Evolutionary conservation across 2,113 vertebrate genomes (phyloP).

Genomic region (Mormoops blainvillei): DNA sequence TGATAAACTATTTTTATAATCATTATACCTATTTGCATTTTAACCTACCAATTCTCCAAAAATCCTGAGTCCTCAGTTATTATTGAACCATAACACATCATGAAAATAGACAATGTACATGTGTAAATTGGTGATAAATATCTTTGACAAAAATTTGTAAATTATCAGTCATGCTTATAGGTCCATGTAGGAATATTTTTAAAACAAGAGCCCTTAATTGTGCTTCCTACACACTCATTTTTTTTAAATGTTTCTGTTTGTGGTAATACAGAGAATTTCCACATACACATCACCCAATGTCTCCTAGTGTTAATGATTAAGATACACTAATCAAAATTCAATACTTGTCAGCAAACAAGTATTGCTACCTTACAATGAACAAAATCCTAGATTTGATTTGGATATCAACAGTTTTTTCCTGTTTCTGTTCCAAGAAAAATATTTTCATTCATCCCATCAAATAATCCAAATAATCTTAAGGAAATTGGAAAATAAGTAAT

Average conservation of each 20-base stretch:
- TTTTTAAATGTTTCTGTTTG: too few relatives aligned
- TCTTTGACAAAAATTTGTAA: background rate
- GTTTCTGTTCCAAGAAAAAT: background rate
- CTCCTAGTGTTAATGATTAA: too few relatives aligned
- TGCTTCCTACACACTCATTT: background rate
- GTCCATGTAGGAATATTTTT: background rate
- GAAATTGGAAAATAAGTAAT: background rate
- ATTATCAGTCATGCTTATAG: background rate
- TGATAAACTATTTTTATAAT: background rate
- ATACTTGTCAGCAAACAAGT: too few relatives aligned
- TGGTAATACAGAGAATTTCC: too few relatives aligned
- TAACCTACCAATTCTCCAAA: background rate
- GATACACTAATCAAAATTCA: too few relatives aligned
- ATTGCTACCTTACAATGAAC: background rate
- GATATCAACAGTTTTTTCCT: background rate
- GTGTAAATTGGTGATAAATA: background rate
- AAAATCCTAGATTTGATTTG: background rate
- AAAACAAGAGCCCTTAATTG: background rate
- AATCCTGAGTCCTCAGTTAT: background rate
- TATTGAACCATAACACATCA: background rate
- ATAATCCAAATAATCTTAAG: background rate
- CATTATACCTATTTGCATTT: background rate
- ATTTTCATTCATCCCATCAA: background rate
- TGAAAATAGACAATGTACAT: background rate
- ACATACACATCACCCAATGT: too few relatives aligned